Conservation (phyloP, 2,888 invertebrate genomes). For the Ectobius pallidus region DNA sequence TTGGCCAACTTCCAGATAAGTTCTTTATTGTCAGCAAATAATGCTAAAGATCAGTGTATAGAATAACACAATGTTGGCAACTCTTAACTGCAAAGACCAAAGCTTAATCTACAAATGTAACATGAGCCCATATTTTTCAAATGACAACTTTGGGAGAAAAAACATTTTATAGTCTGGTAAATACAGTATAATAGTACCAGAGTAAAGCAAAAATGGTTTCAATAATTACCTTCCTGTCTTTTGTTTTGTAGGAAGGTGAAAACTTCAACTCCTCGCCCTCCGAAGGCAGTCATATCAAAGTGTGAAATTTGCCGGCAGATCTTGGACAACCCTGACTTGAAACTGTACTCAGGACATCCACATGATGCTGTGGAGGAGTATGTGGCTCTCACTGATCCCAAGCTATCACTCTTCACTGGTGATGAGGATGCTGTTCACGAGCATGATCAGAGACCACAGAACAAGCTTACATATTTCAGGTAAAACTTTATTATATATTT, state of each 20-base stretch:
- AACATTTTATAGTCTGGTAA: too few species aligned
- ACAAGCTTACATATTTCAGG: conserved; percentile 63
- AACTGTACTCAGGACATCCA: conserved; percentile 75
- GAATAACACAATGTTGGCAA: too few species aligned
- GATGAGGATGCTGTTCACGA: conserved; percentile 60
- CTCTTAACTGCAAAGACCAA: too few species aligned
- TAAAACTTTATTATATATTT: conserved; percentile 40
- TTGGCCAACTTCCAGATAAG: too few species aligned
- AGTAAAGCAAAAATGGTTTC: too few species aligned
- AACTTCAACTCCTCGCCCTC: not conserved
- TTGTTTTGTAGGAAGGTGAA: not conserved
- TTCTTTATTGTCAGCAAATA: too few species aligned
- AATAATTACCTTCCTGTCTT: too few species aligned
- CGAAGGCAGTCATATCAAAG: conserved; percentile 44
- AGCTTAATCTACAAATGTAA: too few species aligned
- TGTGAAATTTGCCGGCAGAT: conserved; percentile 60
- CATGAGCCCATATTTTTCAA: too few species aligned
- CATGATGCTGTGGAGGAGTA: conserved; percentile 77
- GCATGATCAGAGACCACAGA: conserved; percentile 64
- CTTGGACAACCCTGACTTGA: conserved; percentile 57
- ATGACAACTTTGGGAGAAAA: too few species aligned
- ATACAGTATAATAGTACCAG: too few species aligned
- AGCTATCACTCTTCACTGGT: conserved; percentile 73
- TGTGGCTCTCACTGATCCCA: conserved; percentile 75
- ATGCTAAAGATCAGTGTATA: too few species aligned